These are phyloP conservation scores for Syngnathus floridae DNA, from an alignment of 2,113 vertebrate species.

Conservation along the genomic window DNA sequence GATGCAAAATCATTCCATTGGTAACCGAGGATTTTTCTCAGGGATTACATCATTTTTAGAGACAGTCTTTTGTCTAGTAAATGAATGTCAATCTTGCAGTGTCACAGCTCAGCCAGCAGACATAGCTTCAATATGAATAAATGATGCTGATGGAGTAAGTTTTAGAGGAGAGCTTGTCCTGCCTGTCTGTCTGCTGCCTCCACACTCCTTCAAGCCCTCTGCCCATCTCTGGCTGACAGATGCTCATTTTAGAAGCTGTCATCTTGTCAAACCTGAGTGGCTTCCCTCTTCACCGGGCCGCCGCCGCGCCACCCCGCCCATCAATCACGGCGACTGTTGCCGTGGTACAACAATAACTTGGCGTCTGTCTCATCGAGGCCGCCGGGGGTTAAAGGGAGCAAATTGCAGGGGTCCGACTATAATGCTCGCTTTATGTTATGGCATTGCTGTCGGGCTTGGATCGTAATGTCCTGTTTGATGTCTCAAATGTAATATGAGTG, in stretches of 20 bases:
- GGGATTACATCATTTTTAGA: background rate
- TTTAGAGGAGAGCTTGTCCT: conserved; percentile 42
- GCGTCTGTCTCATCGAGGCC: conserved; percentile 33
- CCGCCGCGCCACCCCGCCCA: conserved; percentile 27
- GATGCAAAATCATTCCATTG: no score
- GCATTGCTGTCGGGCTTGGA: background rate
- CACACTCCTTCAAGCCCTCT: conserved; percentile 21
- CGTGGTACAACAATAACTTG: conserved; percentile 21
- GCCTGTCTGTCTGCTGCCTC: conserved; percentile 28
- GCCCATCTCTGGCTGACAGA: conserved; percentile 54
- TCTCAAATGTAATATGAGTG: background rate
- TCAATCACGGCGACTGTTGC: conserved; percentile 47
- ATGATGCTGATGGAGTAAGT: conserved; percentile 31
- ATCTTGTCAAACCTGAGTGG: conserved; percentile 59
- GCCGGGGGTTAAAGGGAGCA: conserved; percentile 42
- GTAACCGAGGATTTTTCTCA: no score
- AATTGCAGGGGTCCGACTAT: background rate
- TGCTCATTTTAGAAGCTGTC: conserved; percentile 64
- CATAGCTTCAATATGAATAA: conserved; percentile 29
- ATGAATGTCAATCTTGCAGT: background rate
- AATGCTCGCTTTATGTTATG: background rate
- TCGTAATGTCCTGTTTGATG: background rate
- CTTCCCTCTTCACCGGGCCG: conserved; percentile 38
- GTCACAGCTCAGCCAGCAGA: conserved; percentile 3
- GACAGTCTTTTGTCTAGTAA: no score